Percentiles rank a stretch among this genome's conserved stretches.
Evolutionary conservation across 2,888 invertebrate genomes (phyloP).

Genomic region (Dromius quadrimaculatus): DNA sequence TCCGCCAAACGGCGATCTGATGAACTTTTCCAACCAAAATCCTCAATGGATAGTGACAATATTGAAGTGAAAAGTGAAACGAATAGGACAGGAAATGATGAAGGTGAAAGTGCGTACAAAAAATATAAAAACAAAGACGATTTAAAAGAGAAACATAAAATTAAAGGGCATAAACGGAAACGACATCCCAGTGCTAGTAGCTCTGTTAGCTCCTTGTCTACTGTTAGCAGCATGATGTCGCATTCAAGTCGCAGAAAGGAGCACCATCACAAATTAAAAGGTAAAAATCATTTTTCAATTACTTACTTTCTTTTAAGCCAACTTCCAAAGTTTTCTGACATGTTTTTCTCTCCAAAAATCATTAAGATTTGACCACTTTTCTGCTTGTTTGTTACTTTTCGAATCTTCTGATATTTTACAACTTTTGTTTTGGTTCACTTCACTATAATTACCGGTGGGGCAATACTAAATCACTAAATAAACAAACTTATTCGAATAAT

Average conservation of each 20-base stretch:
- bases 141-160: constrained; percentile 45
- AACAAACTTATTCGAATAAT: too few species aligned
- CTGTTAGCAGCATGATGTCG: constrained; percentile 62
- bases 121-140: constrained; percentile 45
- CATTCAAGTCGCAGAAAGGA: constrained; percentile 59
- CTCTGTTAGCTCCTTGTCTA: constrained; percentile 65
- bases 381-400: too few species aligned
- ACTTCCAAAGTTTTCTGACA: too few species aligned
- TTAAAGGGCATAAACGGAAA: constrained; percentile 62
- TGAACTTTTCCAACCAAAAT: constrained; percentile 56
- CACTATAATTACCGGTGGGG: too few species aligned
- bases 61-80: constrained; percentile 54
- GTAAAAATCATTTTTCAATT: neutral
- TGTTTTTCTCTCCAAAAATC: too few species aligned
- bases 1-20: constrained; percentile 65
- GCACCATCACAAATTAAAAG: constrained; percentile 58
- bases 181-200: constrained; percentile 64
- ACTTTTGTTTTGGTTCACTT: too few species aligned
- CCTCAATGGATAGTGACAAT: constrained; percentile 53
- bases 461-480: too few species aligned
- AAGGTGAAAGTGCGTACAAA: constrained; percentile 54
- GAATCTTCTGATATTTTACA: too few species aligned
- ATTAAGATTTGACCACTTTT: too few species aligned
- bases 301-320: too few species aligned
- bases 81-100: constrained; percentile 55